phyloP scores from a whole-genome alignment of 2,113 vertebrate genomes.

The Morone chrysops region DNA sequence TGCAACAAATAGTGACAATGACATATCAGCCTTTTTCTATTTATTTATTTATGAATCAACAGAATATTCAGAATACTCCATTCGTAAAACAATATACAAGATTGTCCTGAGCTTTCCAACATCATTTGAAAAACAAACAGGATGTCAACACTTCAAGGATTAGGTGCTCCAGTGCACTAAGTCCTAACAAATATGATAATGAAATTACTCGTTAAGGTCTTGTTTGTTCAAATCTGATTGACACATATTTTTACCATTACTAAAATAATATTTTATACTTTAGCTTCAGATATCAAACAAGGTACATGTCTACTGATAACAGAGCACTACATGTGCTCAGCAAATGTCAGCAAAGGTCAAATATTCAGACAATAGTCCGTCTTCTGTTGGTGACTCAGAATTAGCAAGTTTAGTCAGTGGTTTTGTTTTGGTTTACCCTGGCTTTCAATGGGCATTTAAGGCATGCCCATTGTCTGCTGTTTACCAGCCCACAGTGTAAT shows the following conservation, averaged over 20 bases:
- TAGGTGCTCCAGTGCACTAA: neutral
- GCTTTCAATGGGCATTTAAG: slow-evolving; percentile 25
- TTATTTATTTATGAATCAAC: neutral
- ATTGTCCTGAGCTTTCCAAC: neutral
- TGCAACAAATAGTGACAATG: neutral
- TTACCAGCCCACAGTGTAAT: slow-evolving; percentile 59
- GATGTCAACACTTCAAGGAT: neutral
- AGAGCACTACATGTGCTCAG: neutral
- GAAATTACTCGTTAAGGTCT: neutral
- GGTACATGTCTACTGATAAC: neutral
- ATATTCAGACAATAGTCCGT: neutral
- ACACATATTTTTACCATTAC: neutral
- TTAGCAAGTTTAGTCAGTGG: slow-evolving; percentile 25
- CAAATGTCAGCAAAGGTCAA: slow-evolving; percentile 7
- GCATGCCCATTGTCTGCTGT: slow-evolving; percentile 43
- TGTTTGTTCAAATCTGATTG: neutral
- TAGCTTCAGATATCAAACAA: neutral
- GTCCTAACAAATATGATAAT: neutral
- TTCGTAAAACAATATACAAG: neutral
- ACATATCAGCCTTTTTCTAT: neutral
- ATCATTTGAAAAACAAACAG: neutral
- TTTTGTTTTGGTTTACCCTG: slow-evolving; percentile 34
- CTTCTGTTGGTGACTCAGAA: slow-evolving; percentile 6
- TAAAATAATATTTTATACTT: neutral
- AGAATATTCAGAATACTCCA: neutral